Evolutionary conservation across 2,113 vertebrate species (phyloP), one percentile per base, ranked within the genome.

Genomic region (Tamias sibiricus): DNA sequence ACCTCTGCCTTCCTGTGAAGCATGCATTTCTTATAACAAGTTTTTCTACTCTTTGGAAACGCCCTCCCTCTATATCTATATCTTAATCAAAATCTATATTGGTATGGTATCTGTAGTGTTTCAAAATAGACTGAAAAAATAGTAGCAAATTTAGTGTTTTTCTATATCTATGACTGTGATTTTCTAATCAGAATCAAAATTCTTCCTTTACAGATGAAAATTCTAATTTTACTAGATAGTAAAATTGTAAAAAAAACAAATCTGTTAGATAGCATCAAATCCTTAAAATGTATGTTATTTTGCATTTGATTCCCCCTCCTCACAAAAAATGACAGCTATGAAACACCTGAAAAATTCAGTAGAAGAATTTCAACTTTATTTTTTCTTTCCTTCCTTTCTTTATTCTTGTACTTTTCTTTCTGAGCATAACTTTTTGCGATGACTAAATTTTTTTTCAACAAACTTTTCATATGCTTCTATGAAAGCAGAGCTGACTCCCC

Each of bases 171-270:
- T 35, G n/a, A 90, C 19, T 74, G 2, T 66, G 40, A 88, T 85
- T 77, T 76, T 86, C 71, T 52, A 66, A 85, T 82, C 30, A 91
- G 66, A 95, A 88, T 40, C 24, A 91, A 93, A 89, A 87, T 40
- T 88, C 40, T 8, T 77, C 57, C 16, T 81, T 37, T 59, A 69
- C 24, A 66, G 59, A 44, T n/a, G n/a, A 68, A 49, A 91, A 64
- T 69, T 94, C 13, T 90, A 17, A 49, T 77, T 52, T 74, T 77
- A 69, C 35, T 19, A 77, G 17, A 71, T 37, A 93, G 68, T 20
- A 91, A 92, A 90, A 54, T 2, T 32, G 52, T 90, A 59, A 24
- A 69, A 35, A 62, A 37, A 54, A 54, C 19, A 20, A 8, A 37
- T 90, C 86, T 91, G 64, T 28, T 71, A 81, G 19, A 32, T 62